These are phyloP conservation scores for Scolopax bukidnonensis DNA, from an alignment of 2,797 vertebrate species.

Conservation along the genomic window DNA sequence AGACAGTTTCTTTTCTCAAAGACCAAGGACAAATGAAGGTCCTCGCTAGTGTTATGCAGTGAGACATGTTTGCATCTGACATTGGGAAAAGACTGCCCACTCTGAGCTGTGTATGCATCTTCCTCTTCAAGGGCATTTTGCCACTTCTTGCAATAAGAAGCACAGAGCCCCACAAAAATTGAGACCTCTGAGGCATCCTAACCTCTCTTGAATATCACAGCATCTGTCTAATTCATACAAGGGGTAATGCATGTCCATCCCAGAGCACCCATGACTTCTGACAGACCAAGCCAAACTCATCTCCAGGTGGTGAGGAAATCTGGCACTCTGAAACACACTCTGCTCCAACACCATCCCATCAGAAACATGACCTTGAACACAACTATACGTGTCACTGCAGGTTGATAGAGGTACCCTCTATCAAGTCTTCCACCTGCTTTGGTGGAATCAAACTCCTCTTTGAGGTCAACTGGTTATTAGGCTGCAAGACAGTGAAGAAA, in stretches of 20 bases:
- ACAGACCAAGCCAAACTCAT: not conserved
- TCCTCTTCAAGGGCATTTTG: not conserved
- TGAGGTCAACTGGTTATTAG: not conserved
- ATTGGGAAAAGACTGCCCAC: not conserved
- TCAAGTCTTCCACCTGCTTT: not conserved
- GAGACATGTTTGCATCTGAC: not conserved
- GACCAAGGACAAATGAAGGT: not conserved
- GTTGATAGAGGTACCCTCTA: not conserved
- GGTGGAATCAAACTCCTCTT: not conserved
- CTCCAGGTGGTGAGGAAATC: not conserved
- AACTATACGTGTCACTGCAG: not conserved
- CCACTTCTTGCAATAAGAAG: not conserved
- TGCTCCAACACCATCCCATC: accelerated
- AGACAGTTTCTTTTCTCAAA: not conserved
- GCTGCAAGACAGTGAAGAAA: not conserved
- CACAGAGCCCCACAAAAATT: not conserved
- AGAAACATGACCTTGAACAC: not conserved
- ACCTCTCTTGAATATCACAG: not conserved
- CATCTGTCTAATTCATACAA: not conserved
- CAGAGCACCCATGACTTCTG: not conserved
- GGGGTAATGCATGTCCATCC: too few species aligned
- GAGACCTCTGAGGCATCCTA: not conserved
- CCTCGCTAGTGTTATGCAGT: not conserved
- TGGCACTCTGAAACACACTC: not conserved
- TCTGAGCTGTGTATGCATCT: not conserved